Conservation (phyloP, 2,888 invertebrate genomes). For the Neoascia interrupta region DNA sequence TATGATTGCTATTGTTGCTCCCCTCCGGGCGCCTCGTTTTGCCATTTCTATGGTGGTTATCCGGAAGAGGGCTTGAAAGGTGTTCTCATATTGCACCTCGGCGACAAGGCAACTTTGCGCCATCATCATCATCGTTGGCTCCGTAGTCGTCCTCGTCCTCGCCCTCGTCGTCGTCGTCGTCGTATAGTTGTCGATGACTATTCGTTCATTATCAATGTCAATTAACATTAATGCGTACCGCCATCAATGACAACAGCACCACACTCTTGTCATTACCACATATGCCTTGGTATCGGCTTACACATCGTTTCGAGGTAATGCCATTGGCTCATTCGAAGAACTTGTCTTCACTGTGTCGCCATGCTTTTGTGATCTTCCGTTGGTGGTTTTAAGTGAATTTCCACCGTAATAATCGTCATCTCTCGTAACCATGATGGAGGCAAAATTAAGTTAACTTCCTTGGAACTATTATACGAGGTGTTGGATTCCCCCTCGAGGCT, state of each 20-base stretch:
- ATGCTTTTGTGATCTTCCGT: constrained; percentile 27
- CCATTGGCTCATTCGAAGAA: constrained; percentile 43
- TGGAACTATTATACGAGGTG: constrained; percentile 42
- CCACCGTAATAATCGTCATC: constrained; percentile 53
- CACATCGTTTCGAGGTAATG: constrained; percentile 49
- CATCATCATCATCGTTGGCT: no score
- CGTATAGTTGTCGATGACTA: constrained; percentile 35
- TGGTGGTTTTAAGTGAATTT: constrained; percentile 59
- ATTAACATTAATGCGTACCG: constrained; percentile 55
- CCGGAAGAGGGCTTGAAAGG: constrained; percentile 60
- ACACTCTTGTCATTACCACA: neutral
- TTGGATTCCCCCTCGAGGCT: constrained; percentile 26
- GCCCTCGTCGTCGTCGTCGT: constrained; percentile 1
- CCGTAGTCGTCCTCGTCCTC: no score
- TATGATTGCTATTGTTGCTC: constrained; percentile 55
- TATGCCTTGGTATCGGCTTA: constrained; percentile 57
- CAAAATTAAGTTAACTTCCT: constrained; percentile 50
- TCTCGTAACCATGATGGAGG: constrained; percentile 50
- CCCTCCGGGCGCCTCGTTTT: constrained; percentile 14
- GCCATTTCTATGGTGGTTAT: constrained; percentile 3
- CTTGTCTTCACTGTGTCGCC: neutral
- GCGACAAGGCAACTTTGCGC: constrained; percentile 24
- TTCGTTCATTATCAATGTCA: constrained; percentile 69
- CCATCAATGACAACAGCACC: constrained; percentile 38
- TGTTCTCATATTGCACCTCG: constrained; percentile 60